phyloP scores from a whole-genome alignment of 2,113 vertebrate genomes.

The Picathartes gymnocephalus region DNA sequence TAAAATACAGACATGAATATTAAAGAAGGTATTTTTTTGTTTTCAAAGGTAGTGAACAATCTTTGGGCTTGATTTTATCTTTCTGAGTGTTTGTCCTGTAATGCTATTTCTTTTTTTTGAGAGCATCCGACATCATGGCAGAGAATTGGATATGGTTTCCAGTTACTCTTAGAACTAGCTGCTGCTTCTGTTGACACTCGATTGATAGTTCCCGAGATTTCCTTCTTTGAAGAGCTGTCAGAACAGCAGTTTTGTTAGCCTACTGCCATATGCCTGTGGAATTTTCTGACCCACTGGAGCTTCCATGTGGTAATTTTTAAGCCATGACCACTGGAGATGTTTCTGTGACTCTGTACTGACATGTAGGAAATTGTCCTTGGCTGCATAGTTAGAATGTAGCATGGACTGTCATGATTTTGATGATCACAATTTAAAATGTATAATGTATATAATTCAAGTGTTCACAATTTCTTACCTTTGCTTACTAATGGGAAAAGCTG shows the following conservation, averaged over 20 bases:
- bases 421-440: not conserved
- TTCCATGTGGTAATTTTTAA: not conserved
- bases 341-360: not conserved
- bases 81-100: not conserved
- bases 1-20: not conserved
- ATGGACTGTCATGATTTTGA: not conserved
- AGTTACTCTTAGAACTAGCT: not conserved
- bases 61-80: not conserved
- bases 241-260: not conserved
- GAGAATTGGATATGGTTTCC: not conserved
- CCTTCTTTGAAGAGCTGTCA: not conserved
- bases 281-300: not conserved
- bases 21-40: not conserved
- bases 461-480: not conserved
- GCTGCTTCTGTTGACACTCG: not conserved
- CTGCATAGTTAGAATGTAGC: not conserved
- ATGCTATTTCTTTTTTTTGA: not conserved
- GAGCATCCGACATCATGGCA: not conserved
- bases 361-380: not conserved
- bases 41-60: not conserved
- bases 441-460: not conserved
- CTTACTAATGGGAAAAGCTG: not conserved
- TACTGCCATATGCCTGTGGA: not conserved
- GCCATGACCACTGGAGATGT: not conserved
- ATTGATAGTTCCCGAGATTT: not conserved